Conservation (phyloP, 2,113 vertebrate species). For the Myotis davidii region DNA sequence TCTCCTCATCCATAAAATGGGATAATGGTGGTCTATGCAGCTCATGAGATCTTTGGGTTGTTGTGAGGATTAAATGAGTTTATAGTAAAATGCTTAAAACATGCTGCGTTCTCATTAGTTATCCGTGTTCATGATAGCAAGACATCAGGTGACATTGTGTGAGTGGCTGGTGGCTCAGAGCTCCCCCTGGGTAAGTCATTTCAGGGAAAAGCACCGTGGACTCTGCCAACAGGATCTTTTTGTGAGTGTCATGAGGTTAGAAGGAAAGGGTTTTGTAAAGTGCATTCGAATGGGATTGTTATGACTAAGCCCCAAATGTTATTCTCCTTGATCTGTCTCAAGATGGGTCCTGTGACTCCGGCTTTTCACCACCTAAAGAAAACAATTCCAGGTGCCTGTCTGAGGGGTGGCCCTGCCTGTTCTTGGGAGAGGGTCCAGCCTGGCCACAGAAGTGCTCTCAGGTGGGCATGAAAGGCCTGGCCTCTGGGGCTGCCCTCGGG, state of each 20-base stretch:
- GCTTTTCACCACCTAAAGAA: not conserved
- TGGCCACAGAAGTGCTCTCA: not conserved
- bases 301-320: not conserved
- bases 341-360: not conserved
- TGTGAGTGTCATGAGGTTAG: not conserved
- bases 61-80: slow-evolving; percentile 6
- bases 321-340: not conserved
- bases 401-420: not conserved
- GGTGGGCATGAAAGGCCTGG: not conserved
- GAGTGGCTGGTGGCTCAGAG: not conserved
- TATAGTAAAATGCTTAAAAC: not conserved
- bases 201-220: not conserved
- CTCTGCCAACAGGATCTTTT: not conserved
- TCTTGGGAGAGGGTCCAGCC: not conserved
- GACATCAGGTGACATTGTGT: not conserved
- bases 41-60: not conserved
- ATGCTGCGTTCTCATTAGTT: not conserved
- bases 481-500: not conserved
- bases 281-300: not conserved
- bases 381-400: not conserved
- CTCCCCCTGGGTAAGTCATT: not conserved
- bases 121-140: not conserved
- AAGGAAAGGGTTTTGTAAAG: not conserved
- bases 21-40: not conserved
- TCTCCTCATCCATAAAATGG: not conserved